Base-by-base conservation (phyloP, 2,113 vertebrate species). In the Lates calcarifer region DNA sequence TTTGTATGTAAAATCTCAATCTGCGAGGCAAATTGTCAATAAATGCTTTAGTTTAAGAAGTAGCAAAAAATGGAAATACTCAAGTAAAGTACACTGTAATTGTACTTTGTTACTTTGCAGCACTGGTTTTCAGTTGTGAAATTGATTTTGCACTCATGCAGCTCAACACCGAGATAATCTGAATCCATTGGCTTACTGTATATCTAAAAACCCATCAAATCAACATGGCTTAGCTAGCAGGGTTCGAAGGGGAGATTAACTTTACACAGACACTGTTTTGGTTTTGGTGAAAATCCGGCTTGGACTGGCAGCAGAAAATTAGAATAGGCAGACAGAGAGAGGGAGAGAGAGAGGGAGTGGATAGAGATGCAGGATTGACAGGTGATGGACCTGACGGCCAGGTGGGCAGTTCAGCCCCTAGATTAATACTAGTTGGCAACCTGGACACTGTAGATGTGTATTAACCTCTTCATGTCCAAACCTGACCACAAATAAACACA, bases 171-270 rank as follows among this genome's bases (percentile, higher is more conserved):
- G 4, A 51, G 0, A 45, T 53, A 31, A 83, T 62, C 68, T 31
- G 18, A 67, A 60, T 37, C 22, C 62, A 62, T 4, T 53, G 37
- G 18, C 53, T 86, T 18, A 28, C 53, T 74, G 35, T 24, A 15
- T 56, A 74, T 87, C 31, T 56, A 14, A 69, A 72, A 87, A 60
- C 39, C 45, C 68, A 85, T 78, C 57, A 86, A 61, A 81, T 75
- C 56, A 70, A 64, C 17, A n/a, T 6, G 43, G 84, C 60, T 88
- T 49, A 72, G 37, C 43, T 3, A n/a, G n/a, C 13, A 13, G 57
- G 58, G 33, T 51, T 77, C 62, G 20, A 71, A 49, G 26, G 51
- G 55, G 39, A 73, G 72, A 83, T 87, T 72, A 81, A 76, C 29
- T 56, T 55, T 41, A 31, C 47, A 58, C 18, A 28, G 33, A 62